A percentile compares a stretch with the other conserved stretches of the same genome.
Conservation (phyloP, 2,113 vertebrate genomes). For the Ailurus styani region DNA sequence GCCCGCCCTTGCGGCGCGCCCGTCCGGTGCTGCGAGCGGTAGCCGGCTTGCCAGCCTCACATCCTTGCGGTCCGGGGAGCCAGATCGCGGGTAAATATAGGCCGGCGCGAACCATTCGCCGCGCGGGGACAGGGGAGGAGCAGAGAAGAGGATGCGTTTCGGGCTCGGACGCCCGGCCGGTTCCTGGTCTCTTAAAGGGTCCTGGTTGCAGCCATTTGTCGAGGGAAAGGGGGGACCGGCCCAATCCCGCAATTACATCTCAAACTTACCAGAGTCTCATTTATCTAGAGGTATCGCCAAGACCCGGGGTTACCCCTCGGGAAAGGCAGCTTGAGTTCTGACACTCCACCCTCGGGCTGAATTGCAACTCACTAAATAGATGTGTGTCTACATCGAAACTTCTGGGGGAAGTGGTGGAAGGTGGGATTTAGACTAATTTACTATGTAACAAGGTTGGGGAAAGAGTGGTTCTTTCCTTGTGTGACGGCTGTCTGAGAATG, state of each 20-base stretch:
- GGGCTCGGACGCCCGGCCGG: background rate
- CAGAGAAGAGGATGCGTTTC: background rate
- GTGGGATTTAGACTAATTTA: constrained; percentile 22
- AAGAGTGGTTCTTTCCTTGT: background rate
- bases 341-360: constrained; percentile 51
- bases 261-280: background rate
- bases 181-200: constrained; percentile 66
- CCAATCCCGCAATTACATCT: background rate
- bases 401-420: constrained; percentile 44
- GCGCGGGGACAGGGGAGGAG: constrained; percentile 71
- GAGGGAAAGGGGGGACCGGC: background rate
- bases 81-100: constrained; percentile 78
- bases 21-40: background rate
- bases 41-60: constrained; percentile 42
- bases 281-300: background rate
- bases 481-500: background rate
- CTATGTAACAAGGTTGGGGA: background rate
- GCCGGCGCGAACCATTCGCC: constrained; percentile 84
- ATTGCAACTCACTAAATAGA: constrained; percentile 45
- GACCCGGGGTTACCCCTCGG: constrained; percentile 20
- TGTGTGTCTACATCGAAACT: constrained; percentile 59
- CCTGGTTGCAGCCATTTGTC: background rate
- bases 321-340: constrained; percentile 42
- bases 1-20: background rate
- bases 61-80: constrained; percentile 54